phyloP scores from a whole-genome alignment of 1,140 invertebrate species.

The Augochlora pura region DNA sequence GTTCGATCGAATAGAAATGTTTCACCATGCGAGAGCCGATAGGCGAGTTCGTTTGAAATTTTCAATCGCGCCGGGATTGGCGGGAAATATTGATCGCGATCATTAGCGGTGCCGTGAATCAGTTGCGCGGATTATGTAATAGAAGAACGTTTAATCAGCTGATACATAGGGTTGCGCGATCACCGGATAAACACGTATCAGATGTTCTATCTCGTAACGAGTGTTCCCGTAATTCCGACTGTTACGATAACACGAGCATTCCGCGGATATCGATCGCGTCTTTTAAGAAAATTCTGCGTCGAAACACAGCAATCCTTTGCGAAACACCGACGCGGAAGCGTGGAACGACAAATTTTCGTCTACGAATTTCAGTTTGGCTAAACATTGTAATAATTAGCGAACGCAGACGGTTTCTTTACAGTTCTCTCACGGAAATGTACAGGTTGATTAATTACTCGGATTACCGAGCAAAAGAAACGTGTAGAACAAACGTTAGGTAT shows the following conservation, averaged over 20 bases:
- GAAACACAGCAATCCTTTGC: too few relatives aligned
- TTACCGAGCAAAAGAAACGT: too few relatives aligned
- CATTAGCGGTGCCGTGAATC: slow-evolving; percentile 26
- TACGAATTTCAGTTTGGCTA: too few relatives aligned
- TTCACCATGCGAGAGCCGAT: too few relatives aligned
- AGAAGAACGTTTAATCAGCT: slow-evolving; percentile 41
- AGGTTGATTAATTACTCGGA: too few relatives aligned
- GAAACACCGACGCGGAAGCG: too few relatives aligned
- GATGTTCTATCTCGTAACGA: slow-evolving; percentile 34
- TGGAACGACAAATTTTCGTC: too few relatives aligned
- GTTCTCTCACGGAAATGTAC: too few relatives aligned
- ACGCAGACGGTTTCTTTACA: too few relatives aligned
- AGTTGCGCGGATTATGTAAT: slow-evolving; percentile 47
- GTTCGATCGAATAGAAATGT: too few relatives aligned
- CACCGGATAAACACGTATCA: slow-evolving; percentile 51
- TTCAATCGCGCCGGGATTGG: not conserved
- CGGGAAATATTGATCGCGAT: slow-evolving; percentile 44
- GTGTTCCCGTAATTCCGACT: not conserved
- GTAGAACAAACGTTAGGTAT: slow-evolving; percentile 34
- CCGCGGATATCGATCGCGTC: not conserved
- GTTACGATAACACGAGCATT: not conserved
- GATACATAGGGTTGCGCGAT: slow-evolving; percentile 49
- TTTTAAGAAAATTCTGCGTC: not conserved
- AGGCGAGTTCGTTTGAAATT: too few relatives aligned
- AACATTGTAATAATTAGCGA: too few relatives aligned